phyloP scores from a whole-genome alignment of 2,888 invertebrate genomes.

The Nemurella pictetii region DNA sequence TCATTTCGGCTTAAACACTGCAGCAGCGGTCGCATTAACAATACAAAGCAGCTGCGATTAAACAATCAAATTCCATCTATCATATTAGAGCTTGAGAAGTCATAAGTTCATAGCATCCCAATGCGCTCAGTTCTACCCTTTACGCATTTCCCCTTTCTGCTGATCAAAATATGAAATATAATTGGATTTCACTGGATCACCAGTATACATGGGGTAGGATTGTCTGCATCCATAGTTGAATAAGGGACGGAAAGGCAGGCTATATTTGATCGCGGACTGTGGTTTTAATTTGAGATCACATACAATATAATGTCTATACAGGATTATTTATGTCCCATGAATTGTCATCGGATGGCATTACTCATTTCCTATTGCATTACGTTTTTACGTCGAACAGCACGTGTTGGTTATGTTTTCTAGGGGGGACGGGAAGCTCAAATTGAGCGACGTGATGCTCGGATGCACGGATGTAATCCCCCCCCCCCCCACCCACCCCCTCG shows the following conservation, averaged over 20 bases:
- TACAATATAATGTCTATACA: constrained; percentile 16
- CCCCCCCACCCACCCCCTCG: background rate
- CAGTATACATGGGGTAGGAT: background rate
- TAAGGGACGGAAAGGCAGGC: background rate
- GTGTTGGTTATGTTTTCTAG: background rate
- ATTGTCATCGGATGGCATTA: constrained; percentile 28
- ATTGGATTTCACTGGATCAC: constrained; percentile 21
- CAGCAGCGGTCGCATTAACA: background rate
- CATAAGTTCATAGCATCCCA: background rate
- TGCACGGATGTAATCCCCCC: background rate
- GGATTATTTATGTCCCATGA: constrained; percentile 21
- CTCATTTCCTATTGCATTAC: constrained; percentile 26
- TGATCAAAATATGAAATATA: constrained; percentile 27
- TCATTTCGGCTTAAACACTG: background rate
- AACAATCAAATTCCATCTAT: background rate
- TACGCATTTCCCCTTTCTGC: constrained; percentile 2
- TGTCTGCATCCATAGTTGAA: background rate
- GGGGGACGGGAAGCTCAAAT: background rate
- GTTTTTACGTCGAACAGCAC: constrained; percentile 7
- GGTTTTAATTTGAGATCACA: constrained; percentile 29
- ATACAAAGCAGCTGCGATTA: background rate
- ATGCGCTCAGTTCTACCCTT: background rate
- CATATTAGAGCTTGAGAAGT: background rate
- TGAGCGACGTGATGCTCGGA: background rate
- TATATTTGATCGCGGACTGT: background rate